Evolutionary conservation across 2,888 invertebrate genomes (phyloP), one percentile per base, ranked within the genome.

Genomic region (Melitaea athalia): DNA sequence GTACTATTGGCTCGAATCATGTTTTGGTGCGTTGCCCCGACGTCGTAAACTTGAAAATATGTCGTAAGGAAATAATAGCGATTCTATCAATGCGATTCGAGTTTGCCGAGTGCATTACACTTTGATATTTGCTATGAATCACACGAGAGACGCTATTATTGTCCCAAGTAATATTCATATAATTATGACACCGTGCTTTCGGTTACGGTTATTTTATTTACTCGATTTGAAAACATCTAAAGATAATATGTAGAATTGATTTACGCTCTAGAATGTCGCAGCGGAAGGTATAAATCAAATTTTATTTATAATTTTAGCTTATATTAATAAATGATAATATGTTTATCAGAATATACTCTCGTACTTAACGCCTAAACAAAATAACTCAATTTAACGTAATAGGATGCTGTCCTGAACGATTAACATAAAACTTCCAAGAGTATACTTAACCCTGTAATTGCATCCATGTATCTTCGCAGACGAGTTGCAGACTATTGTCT

Each of bases 391-490:
- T 57, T 52, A 42, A 55, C 64, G 57, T 60, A 74, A 72, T 64
- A 49, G 64, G 69, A 67, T 70, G 66, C 43, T 67, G 69, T 73
- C 76, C 63, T 64, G 68, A 73, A 64, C 74, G 75, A 80, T 78
- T 76, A 76, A 74, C 75, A 76, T 75, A 74, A 79, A 77, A 77
- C 76, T 75, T 72, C 75, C 76, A 72, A 72, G 75, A 69, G 69
- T 68, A 70, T 69, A 70, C 67, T 66, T 75, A 80, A 81, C 79
- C 79, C 79, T 77, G 79, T 85, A 85, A 86, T 85, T 75, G 82
- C 81, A 73, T 73, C 80, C 81, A 87, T 89, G 85, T 82, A 89
- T 90, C 85, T 86, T 72, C 69, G 69, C 75, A 81, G 85, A 86
- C 85, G 81, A 81, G 81, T 76, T 83, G 79, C 85, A 86, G 86